Evolutionary conservation across 2,797 vertebrate genomes (phyloP), one percentile per base, ranked within the genome.

Genomic region (Leucoraja ocellata): DNA sequence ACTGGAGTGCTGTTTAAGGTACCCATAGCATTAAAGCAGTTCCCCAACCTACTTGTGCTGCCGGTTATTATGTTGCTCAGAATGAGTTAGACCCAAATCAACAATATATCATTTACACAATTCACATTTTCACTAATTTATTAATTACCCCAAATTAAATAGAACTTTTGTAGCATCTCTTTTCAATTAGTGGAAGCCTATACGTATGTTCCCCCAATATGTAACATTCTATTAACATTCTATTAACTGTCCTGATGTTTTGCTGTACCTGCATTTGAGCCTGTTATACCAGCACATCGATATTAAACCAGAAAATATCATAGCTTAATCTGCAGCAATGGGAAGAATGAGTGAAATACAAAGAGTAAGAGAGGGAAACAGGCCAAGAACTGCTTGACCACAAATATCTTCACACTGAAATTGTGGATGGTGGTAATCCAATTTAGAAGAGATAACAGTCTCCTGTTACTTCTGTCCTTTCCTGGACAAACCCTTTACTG

Each of bases 351-450:
- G 96, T 96, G 97, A 97, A 95, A 95, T 94, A 94, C 96, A 96
- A 95, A 95, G 95, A 96, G 95, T 95, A 96, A 94, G 94, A 95
- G 96, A 94, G 94, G 95, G 94, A 94, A 94, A 94, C 18, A 93
- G 93, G 93, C 94, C 91, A 46, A 86, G 94, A 95, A 95, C 95
- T 95, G 94, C 95, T 95, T 95, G 94, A 96, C 95, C 90, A 92
- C 94, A 94, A 95, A 96, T 96, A 95, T 96, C 96, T 96, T 96
- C 97, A 97, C 97, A 97, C 96, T 97, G 96, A 97, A 97, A 97
- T 97, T 97, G 96, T 96, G 96, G 95, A 96, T 96, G 94, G 95
- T 96, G 96, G 97, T 97, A 97, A 97, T 97, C 96, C 96, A 97
- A 97, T 97, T 97, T 97, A 97, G 95, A 96, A 95, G 95, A 96